Evolutionary conservation across 64 coral and sea anemone species (phyloP).

Genomic region (Actinia equina): DNA sequence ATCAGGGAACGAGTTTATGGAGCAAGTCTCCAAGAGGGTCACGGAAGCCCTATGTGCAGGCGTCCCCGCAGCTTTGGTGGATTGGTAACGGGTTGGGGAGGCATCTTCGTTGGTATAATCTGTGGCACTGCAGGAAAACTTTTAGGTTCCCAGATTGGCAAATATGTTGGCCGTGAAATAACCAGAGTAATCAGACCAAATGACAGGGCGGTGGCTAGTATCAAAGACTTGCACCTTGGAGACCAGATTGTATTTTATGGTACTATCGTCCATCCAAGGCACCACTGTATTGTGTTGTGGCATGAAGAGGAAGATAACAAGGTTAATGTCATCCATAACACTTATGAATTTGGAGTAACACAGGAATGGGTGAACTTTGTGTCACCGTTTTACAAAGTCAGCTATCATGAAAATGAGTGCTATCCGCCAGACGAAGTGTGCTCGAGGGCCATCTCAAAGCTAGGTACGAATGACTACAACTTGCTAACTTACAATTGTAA

Average conservation of each 20-base stretch:
- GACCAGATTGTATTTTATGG: constrained; percentile 36
- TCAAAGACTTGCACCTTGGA: constrained; percentile 33
- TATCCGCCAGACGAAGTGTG: constrained; percentile 12
- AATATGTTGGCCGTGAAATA: constrained; percentile 3
- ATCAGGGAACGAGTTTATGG: constrained; percentile 27
- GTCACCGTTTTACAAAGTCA: constrained; percentile 37
- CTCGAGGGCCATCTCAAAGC: constrained; percentile 37
- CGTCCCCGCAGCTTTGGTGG: constrained; percentile 31
- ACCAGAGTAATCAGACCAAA: constrained; percentile 11
- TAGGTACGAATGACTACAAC: constrained; percentile 28
- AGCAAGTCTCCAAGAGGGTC: constrained; percentile 16
- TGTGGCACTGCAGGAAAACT: neutral
- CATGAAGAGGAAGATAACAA: constrained; percentile 22
- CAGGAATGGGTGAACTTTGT: constrained; percentile 37
- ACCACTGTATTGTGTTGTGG: constrained; percentile 41
- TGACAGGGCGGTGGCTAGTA: constrained; percentile 24
- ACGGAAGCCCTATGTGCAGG: constrained; percentile 25
- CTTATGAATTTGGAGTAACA: constrained; percentile 26
- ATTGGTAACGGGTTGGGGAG: neutral
- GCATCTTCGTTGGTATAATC: constrained; percentile 12
- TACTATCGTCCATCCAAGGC: constrained; percentile 40
- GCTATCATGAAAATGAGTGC: constrained; percentile 17
- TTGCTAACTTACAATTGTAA: constrained; percentile 42
- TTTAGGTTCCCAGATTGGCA: constrained; percentile 11
- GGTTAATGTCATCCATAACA: constrained; percentile 43